Conservation (phyloP, 1,140 invertebrate species). For the Acromyrmex charruanus region DNA sequence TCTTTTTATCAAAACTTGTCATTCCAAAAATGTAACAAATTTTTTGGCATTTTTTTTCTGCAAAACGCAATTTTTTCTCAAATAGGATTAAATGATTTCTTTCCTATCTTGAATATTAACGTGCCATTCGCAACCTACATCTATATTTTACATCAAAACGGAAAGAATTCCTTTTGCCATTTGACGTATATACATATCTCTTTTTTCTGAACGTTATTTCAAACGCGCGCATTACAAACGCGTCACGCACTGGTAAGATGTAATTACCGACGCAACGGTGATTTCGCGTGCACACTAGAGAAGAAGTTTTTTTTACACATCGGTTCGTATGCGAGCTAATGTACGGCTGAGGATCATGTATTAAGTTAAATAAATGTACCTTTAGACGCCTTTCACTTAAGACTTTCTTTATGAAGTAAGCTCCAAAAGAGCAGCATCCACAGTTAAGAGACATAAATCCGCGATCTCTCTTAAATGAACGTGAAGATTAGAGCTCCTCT, state of each 20-base stretch:
- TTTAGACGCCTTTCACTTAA: constrained; percentile 44
- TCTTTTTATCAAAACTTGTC: neutral
- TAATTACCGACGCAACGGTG: constrained; percentile 71
- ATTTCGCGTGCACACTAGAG: constrained; percentile 41
- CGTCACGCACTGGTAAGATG: constrained; percentile 70
- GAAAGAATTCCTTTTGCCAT: constrained; percentile 7
- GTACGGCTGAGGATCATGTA: constrained; percentile 3
- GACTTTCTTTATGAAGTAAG: constrained; percentile 2
- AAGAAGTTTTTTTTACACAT: constrained; percentile 30
- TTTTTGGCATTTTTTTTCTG: neutral
- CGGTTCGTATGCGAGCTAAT: neutral
- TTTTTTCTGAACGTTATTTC: constrained; percentile 24
- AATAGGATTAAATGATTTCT: neutral
- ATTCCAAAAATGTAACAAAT: neutral
- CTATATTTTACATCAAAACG: neutral
- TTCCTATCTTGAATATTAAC: neutral
- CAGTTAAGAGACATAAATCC: neutral
- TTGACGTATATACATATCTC: neutral
- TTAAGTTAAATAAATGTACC: constrained; percentile 39
- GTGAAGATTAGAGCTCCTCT: neutral
- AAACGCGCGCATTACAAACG: constrained; percentile 60
- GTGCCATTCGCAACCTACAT: neutral
- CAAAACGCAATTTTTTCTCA: neutral
- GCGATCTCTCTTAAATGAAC: neutral
- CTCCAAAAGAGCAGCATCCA: neutral